Percentiles rank a stretch among this genome's conserved stretches.
Evolutionary conservation across 2,888 invertebrate genomes (phyloP).

Genomic region (Blastobasis adustella): DNA sequence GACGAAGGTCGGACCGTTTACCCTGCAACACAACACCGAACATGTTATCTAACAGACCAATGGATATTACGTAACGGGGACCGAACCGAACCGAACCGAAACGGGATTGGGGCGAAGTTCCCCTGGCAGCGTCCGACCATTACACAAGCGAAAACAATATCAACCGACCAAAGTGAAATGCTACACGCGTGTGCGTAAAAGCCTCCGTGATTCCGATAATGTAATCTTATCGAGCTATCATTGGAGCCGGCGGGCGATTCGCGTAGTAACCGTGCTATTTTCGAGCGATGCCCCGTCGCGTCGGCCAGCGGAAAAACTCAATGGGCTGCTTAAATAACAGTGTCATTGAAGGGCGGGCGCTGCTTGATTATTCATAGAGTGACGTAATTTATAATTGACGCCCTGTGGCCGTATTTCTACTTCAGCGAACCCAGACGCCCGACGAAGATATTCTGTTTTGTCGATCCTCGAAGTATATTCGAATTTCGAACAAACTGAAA

Average conservation of each 20-base stretch:
- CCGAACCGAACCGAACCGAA: background rate
- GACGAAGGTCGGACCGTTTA: slow-evolving; percentile 60
- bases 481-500: too few relatives aligned
- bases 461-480: too few relatives aligned
- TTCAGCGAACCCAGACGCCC: too few relatives aligned
- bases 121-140: background rate
- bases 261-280: slow-evolving; percentile 6
- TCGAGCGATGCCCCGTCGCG: slow-evolving; percentile 15
- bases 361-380: too few relatives aligned
- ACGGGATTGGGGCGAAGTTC: background rate
- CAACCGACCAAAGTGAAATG: too few relatives aligned
- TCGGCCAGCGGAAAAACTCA: background rate
- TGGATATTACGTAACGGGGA: slow-evolving; percentile 14
- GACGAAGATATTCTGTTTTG: too few relatives aligned
- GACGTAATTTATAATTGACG: too few relatives aligned
- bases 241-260: background rate
- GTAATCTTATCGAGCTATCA: background rate
- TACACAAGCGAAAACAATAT: background rate
- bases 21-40: slow-evolving; percentile 54
- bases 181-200: too few relatives aligned
- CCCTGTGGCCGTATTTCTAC: too few relatives aligned
- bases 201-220: background rate
- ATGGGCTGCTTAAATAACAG: background rate
- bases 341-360: background rate
- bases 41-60: slow-evolving; percentile 53